Evolutionary conservation across 2,113 vertebrate species (phyloP).

Genomic region (Hoplias malabaricus): DNA sequence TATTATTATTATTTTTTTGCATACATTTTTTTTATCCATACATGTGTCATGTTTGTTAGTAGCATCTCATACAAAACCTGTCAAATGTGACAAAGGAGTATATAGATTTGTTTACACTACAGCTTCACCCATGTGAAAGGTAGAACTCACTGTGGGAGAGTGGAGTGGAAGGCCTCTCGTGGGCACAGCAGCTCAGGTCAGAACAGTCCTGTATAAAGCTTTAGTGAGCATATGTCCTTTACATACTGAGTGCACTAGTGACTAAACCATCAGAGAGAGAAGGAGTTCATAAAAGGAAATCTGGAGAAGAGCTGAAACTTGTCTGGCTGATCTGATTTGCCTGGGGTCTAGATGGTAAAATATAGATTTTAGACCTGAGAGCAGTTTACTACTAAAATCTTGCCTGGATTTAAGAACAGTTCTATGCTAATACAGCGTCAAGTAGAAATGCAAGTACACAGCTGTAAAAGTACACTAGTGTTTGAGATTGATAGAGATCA

Average conservation of each 20-base stretch:
- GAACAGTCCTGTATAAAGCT: slow-evolving; percentile 14
- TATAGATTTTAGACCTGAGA: too few species aligned
- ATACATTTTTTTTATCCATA: slow-evolving; percentile 75
- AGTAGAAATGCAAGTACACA: neutral
- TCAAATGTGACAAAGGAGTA: slow-evolving; percentile 63
- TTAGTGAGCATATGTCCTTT: slow-evolving; percentile 3
- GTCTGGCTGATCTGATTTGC: neutral
- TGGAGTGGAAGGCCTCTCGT: slow-evolving; percentile 10
- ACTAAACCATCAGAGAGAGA: slow-evolving; percentile 19
- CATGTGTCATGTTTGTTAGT: slow-evolving; percentile 80
- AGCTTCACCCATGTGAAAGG: slow-evolving; percentile 46
- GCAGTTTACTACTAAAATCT: too few species aligned
- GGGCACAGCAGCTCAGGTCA: neutral
- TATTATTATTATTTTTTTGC: slow-evolving; percentile 68
- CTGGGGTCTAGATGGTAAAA: neutral
- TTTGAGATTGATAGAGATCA: slow-evolving; percentile 9
- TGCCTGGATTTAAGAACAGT: neutral
- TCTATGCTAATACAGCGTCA: neutral
- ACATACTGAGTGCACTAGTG: slow-evolving; percentile 20
- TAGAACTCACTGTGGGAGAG: slow-evolving; percentile 33
- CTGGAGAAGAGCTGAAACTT: neutral
- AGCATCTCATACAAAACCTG: slow-evolving; percentile 70
- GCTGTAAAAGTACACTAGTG: neutral
- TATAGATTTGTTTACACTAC: slow-evolving; percentile 54
- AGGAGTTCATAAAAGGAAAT: slow-evolving; percentile 6